Percentiles rank a stretch among this genome's conserved stretches.
Evolutionary conservation across 2,888 invertebrate species (phyloP).

Genomic region (Eupithecia tripunctaria): DNA sequence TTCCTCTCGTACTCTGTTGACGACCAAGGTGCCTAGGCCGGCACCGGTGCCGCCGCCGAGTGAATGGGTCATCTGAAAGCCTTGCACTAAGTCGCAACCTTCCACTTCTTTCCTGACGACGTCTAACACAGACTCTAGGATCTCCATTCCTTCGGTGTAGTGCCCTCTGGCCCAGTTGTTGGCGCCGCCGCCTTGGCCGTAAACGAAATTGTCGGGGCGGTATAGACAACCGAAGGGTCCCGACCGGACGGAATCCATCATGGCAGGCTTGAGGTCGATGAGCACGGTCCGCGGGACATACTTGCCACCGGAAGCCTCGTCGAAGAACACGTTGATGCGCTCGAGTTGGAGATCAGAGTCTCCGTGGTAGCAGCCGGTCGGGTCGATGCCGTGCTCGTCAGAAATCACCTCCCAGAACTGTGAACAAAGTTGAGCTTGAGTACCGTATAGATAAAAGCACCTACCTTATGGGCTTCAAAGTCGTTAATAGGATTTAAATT

Average conservation of each 20-base stretch:
- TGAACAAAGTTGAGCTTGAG: background rate
- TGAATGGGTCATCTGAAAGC: conserved; percentile 10
- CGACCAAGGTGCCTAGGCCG: conserved; percentile 6
- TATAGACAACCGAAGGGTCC: conserved; percentile 9
- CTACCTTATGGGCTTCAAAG: background rate
- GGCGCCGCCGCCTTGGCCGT: conserved; percentile 3
- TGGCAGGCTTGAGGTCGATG: conserved; percentile 5
- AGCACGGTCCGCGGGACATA: conserved; percentile 12
- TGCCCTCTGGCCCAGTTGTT: conserved; percentile 13
- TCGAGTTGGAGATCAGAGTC: conserved; percentile 8
- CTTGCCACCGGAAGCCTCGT: conserved; percentile 4
- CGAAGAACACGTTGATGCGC: conserved; percentile 10
- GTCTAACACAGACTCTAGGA: conserved; percentile 7
- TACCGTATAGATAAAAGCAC: background rate
- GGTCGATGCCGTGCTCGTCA: conserved; percentile 14
- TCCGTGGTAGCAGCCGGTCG: conserved; percentile 10
- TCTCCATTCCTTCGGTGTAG: conserved; percentile 12
- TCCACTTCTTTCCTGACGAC: conserved; percentile 8
- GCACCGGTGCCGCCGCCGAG: conserved; percentile 10
- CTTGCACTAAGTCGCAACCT: conserved; percentile 13
- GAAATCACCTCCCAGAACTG: conserved; percentile 16
- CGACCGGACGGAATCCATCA: conserved; percentile 10
- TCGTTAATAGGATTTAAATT: background rate
- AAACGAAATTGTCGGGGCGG: conserved; percentile 13
- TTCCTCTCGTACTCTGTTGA: conserved; percentile 9